These are phyloP conservation scores for Pemphigus obesinymphae DNA, from an alignment of 1,140 invertebrate species.

Conservation along the genomic window DNA sequence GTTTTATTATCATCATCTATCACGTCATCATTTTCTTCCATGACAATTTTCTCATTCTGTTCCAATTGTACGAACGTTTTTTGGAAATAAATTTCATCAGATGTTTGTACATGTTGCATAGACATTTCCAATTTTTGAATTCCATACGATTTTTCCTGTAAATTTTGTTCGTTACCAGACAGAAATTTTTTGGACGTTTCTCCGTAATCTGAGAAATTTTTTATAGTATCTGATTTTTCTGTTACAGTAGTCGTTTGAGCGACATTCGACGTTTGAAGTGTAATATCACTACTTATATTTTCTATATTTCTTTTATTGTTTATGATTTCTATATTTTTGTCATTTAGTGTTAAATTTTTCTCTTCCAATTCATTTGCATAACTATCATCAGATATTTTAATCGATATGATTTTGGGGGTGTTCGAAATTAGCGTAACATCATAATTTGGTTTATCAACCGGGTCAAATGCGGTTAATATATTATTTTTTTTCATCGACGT, in stretches of 20 bases:
- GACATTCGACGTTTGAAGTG: no score
- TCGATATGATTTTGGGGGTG: no score
- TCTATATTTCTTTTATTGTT: not conserved
- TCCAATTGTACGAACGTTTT: not conserved
- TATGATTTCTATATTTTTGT: no score
- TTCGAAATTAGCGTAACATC: no score
- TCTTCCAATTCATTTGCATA: no score
- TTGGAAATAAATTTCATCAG: not conserved
- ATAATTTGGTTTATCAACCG: no score
- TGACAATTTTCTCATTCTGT: not conserved
- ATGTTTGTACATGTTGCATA: not conserved
- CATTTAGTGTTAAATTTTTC: no score
- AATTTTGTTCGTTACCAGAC: not conserved
- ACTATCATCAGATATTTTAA: no score
- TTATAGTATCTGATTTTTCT: not conserved
- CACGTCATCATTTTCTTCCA: not conserved
- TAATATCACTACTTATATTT: no score
- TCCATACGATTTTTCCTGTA: not conserved
- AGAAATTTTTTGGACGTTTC: not conserved
- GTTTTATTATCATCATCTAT: not conserved
- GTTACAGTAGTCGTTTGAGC: not conserved
- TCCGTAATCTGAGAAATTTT: not conserved
- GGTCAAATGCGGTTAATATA: no score
- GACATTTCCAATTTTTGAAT: not conserved
- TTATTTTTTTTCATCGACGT: no score